phyloP scores from a whole-genome alignment of 2,797 vertebrate species.

The Tapera naevia region DNA sequence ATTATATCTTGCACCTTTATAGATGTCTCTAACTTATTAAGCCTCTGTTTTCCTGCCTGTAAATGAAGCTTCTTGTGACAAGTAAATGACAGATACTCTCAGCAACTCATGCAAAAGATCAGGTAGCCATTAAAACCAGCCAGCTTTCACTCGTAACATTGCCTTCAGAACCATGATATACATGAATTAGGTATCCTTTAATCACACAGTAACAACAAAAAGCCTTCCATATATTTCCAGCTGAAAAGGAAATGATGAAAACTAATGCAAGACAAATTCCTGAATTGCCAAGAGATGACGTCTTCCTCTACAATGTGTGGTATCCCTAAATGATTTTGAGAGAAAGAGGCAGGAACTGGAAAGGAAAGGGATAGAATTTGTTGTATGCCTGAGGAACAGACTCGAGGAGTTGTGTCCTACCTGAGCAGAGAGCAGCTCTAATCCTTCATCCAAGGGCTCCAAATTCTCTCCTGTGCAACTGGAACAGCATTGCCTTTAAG shows the following conservation, averaged over 20 bases:
- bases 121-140: neutral
- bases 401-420: neutral
- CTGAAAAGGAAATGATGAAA: neutral
- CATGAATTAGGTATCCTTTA: neutral
- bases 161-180: neutral
- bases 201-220: neutral
- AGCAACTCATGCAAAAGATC: neutral
- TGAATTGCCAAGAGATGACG: neutral
- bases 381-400: neutral
- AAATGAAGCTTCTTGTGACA: neutral
- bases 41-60: neutral
- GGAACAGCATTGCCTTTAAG: neutral
- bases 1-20: neutral
- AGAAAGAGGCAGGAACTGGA: neutral
- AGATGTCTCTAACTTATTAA: neutral
- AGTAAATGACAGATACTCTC: neutral
- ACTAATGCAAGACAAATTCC: neutral
- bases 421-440: neutral
- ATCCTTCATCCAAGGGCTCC: neutral
- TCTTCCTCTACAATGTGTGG: neutral
- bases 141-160: neutral
- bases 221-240: neutral
- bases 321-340: neutral
- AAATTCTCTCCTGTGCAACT: neutral
- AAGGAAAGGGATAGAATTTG: neutral